Evolutionary conservation across 2,113 vertebrate genomes (phyloP).

Genomic region (Chelonoidis abingdonii): DNA sequence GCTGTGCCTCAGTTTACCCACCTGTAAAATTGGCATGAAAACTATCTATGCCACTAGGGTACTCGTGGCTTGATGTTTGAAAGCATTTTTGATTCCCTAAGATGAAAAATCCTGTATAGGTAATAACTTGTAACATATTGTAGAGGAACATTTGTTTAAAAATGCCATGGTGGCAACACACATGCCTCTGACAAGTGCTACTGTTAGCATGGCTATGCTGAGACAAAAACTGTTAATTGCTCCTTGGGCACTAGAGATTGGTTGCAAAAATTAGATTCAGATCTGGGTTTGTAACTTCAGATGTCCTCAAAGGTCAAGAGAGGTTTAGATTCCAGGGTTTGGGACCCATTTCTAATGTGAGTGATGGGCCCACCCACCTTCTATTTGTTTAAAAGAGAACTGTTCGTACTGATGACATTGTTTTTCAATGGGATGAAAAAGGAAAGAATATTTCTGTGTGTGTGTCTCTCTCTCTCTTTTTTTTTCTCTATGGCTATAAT

Average conservation of each 20-base stretch:
- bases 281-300: slow-evolving; percentile 13
- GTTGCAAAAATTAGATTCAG: slow-evolving; percentile 12
- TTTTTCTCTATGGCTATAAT: neutral
- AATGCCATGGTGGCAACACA: neutral
- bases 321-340: neutral
- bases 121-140: neutral
- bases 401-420: neutral
- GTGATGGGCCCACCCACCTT: neutral
- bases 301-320: slow-evolving; percentile 21
- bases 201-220: neutral
- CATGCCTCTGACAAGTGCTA: neutral
- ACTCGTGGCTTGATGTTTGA: neutral
- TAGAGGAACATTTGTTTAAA: neutral
- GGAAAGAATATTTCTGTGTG: neutral
- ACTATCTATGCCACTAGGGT: neutral
- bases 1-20: neutral
- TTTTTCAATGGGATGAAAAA: neutral
- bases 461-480: neutral
- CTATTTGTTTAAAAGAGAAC: slow-evolving; percentile 21
- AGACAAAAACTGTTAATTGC: slow-evolving; percentile 2
- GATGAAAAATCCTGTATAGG: neutral
- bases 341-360: neutral
- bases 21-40: slow-evolving; percentile 9
- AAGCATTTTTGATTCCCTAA: neutral
- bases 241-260: slow-evolving; percentile 1